A percentile compares a stretch with the other conserved stretches of the same genome.
These are phyloP conservation scores for Gasteruption jaculator DNA, from an alignment of 2,888 invertebrate species.

Conservation along the genomic window DNA sequence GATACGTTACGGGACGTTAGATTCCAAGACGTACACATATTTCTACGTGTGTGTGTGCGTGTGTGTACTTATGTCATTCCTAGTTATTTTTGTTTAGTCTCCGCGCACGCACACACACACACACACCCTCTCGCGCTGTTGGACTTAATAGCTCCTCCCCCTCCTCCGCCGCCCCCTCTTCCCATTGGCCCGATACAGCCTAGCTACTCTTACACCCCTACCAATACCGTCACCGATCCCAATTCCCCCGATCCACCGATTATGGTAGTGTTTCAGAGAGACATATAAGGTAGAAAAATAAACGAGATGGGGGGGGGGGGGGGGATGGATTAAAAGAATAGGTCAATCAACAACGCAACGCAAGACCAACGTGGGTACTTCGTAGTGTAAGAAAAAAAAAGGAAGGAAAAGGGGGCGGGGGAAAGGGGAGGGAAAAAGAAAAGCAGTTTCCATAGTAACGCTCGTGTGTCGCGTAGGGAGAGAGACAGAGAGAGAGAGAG, in stretches of 20 bases:
- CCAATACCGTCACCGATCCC: no score
- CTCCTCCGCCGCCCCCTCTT: conserved; percentile 17
- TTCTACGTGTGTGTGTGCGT: background rate
- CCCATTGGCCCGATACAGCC: conserved; percentile 10
- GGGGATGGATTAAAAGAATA: no score
- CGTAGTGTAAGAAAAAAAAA: conserved; percentile 10
- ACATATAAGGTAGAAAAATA: no score
- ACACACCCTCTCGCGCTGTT: conserved; percentile 7
- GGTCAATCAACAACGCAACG: conserved; percentile 4
- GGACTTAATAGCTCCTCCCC: conserved; percentile 42
- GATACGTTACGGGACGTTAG: no score
- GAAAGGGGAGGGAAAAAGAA: conserved; percentile 15
- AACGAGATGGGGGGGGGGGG: no score
- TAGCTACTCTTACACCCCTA: conserved; percentile 15
- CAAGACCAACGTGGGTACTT: conserved; percentile 1
- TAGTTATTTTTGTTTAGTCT: conserved; percentile 39
- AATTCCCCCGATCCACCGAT: no score
- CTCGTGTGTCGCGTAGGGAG: conserved; percentile 7
- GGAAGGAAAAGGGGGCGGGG: conserved; percentile 10
- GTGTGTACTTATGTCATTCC: conserved; percentile 26
- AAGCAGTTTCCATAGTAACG: no score
- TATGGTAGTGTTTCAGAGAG: no score
- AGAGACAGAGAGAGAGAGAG: conserved; percentile 1
- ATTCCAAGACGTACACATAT: no score
- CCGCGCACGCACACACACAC: background rate